Evolutionary conservation across 2,888 invertebrate species (phyloP).

Genomic region (Nebria salina): DNA sequence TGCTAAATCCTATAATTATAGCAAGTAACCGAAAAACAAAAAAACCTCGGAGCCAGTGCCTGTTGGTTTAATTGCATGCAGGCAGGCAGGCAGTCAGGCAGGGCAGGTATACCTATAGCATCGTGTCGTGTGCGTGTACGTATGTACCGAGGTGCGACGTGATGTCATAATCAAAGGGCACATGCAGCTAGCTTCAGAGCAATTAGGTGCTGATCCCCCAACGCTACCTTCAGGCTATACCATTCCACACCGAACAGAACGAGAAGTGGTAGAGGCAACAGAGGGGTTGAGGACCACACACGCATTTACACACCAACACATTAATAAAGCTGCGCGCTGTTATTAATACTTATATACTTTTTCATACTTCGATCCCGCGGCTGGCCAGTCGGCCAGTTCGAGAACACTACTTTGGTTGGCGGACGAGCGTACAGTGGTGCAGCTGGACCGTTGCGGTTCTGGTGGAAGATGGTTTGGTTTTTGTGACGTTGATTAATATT

Average conservation of each 20-base stretch:
- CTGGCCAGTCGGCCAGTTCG: constrained; percentile 51
- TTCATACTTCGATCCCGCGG: constrained; percentile 60
- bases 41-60: not conserved
- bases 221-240: not conserved
- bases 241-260: not conserved
- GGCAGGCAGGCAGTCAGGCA: constrained; percentile 14
- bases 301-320: constrained; percentile 60
- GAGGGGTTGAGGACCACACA: constrained; percentile 58
- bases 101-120: not conserved
- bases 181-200: constrained; percentile 10
- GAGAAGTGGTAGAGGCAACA: constrained; percentile 31
- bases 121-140: constrained; percentile 10
- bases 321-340: constrained; percentile 61
- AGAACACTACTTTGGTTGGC: constrained; percentile 7
- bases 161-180: constrained; percentile 39
- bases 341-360: constrained; percentile 62
- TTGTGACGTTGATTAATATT: constrained; percentile 62
- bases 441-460: not conserved
- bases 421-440: not conserved
- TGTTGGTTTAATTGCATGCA: constrained; percentile 18
- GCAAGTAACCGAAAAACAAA: constrained; percentile 16
- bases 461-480: constrained; percentile 54
- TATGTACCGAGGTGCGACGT: constrained; percentile 15
- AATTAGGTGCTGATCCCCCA: constrained; percentile 31
- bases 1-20: constrained; percentile 36